These are phyloP conservation scores for Tapirus terrestris DNA, from an alignment of 2,113 vertebrate species.

Conservation along the genomic window DNA sequence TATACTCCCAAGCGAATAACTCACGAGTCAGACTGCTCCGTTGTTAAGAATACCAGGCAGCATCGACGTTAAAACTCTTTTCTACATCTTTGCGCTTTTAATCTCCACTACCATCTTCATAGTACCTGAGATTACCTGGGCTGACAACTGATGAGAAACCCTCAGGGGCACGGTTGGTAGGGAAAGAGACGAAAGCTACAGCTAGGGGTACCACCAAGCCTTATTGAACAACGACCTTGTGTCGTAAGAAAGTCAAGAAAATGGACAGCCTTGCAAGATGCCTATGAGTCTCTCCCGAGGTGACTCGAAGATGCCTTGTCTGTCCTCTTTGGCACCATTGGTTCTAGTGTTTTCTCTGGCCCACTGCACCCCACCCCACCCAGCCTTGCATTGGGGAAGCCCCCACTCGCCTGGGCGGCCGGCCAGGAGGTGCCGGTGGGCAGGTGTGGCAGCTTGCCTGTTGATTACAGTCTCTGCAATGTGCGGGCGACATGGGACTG, in stretches of 20 bases:
- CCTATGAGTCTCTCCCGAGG: neutral
- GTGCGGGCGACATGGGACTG: neutral
- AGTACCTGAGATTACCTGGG: conserved; percentile 1
- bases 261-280: conserved; percentile 19
- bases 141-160: neutral
- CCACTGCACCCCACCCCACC: neutral
- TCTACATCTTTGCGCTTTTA: neutral
- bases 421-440: conserved; percentile 14
- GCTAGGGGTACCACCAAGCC: neutral
- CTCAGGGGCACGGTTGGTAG: neutral
- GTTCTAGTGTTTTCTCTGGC: conserved; percentile 45
- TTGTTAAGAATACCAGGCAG: conserved; percentile 40
- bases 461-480: conserved; percentile 61
- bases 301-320: neutral
- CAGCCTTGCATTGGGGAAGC: neutral
- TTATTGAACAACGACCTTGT: conserved; percentile 49
- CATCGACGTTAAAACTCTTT: conserved; percentile 52
- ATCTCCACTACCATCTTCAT: neutral
- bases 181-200: neutral
- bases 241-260: conserved; percentile 57
- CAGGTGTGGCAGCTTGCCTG: conserved; percentile 65
- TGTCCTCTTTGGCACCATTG: neutral
- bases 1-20: conserved; percentile 64
- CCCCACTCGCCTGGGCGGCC: neutral
- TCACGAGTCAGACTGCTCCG: neutral